These are phyloP conservation scores for Ophioderma brevispina DNA, from an alignment of 35 echinoderm and acorn worm genomes.

Conservation along the genomic window DNA sequence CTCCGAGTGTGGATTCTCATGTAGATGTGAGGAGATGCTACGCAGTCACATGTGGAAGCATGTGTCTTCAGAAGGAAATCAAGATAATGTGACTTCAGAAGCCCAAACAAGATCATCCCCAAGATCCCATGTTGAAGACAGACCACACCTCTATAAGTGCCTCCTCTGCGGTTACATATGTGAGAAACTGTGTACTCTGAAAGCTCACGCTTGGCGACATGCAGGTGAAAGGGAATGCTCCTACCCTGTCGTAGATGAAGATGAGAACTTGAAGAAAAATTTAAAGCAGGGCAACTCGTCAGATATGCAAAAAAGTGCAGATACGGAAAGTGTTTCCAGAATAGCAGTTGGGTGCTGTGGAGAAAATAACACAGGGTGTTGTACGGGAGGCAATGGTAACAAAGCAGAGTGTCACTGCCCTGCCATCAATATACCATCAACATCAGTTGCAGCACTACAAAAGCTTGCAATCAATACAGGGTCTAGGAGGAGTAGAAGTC, in stretches of 20 bases:
- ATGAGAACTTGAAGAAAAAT: conserved; percentile 27
- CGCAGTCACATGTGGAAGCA: conserved; percentile 90
- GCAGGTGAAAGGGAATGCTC: conserved; percentile 88
- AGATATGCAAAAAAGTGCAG: too few relatives aligned
- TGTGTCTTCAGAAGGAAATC: conserved; percentile 30
- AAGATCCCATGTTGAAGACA: conserved; percentile 1
- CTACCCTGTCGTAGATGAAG: conserved; percentile 83
- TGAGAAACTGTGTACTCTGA: conserved; percentile 92
- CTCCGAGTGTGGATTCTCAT: conserved; percentile 90
- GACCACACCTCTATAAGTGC: conserved; percentile 78
- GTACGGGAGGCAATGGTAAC: background rate
- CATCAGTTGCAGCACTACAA: background rate
- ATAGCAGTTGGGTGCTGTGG: background rate
- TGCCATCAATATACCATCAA: background rate
- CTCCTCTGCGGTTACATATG: conserved; percentile 86
- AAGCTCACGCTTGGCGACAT: conserved; percentile 95
- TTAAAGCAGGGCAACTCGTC: background rate
- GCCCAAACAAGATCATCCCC: background rate
- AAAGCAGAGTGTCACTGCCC: background rate
- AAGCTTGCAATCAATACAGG: background rate
- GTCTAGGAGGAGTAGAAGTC: background rate
- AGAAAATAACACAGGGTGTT: background rate
- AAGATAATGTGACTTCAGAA: background rate
- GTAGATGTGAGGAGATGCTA: conserved; percentile 55
- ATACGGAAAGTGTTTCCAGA: background rate